These are phyloP conservation scores for Dermatemys mawii DNA, from an alignment of 2,113 vertebrate genomes.

Conservation along the genomic window DNA sequence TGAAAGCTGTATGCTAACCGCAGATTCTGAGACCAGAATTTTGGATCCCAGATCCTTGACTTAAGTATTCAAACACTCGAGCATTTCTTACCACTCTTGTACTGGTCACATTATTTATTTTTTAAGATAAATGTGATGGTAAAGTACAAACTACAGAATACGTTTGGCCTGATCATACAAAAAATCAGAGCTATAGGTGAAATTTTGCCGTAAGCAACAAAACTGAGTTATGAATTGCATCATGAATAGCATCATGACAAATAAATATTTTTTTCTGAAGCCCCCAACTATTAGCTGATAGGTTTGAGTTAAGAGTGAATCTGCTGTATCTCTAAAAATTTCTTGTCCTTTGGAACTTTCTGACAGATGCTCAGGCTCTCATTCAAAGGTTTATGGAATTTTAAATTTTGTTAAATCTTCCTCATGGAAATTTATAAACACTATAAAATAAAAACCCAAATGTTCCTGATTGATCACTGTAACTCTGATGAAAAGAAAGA, in stretches of 20 bases:
- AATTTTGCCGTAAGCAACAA: not conserved
- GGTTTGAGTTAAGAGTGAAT: not conserved
- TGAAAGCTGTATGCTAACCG: not conserved
- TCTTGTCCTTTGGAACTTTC: too few species aligned
- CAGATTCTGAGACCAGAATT: not conserved
- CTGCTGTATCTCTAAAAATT: too few species aligned
- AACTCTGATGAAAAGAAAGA: too few species aligned
- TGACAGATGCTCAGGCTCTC: too few species aligned
- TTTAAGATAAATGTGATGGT: not conserved
- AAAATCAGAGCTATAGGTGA: not conserved
- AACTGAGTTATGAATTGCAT: not conserved
- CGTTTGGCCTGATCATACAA: fast-evolving
- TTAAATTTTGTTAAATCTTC: not conserved
- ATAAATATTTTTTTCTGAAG: not conserved
- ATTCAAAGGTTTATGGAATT: too few species aligned
- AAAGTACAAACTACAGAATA: not conserved
- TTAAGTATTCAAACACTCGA: not conserved
- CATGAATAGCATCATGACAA: not conserved
- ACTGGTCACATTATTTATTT: not conserved
- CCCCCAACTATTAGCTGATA: not conserved
- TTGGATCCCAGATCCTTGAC: not conserved
- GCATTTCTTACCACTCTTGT: not conserved
- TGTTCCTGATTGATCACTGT: too few species aligned
- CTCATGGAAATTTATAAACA: not conserved
- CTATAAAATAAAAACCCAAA: too few species aligned